Base-by-base conservation (phyloP, 2,797 vertebrate species). In the Orestias chungarensis region DNA sequence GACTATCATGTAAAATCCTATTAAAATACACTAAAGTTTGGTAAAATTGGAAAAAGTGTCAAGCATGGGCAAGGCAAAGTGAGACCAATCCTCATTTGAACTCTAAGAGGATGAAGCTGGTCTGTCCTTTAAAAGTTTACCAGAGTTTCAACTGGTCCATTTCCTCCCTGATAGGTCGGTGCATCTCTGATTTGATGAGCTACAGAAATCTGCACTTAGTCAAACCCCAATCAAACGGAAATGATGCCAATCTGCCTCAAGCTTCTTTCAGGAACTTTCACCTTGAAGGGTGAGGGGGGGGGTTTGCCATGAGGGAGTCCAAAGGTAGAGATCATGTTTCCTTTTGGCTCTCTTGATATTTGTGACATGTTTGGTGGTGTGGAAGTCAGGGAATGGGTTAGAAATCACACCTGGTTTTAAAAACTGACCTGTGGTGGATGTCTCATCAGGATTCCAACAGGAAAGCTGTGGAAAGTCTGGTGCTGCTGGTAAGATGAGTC, bases 401-500 rank as follows among this genome's bases (percentile, higher is more conserved):
- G 70, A 74, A 75, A 71, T 69, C 74, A 76, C 77, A 73, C n/a
- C 40, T 68, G 65, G 79, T 68, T 74, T 65, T 80, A 78, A 88
- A 86, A 66, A 84, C 84, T 90, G 76, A 91, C 86, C 70, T 91
- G 81, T 89, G 85, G 86, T 78, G 83, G 87, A 88, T 94, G 86
- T 94, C 67, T 92, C 86, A 91, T 87, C 91, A 95, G 93, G 92
- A 93, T 72, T 75, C 67, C 90, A 76, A 65, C 93, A 88, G 79
- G 91, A 91, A 69, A 90, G 79, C 83, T 86, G 78, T 17, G 86
- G 91, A 79, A 94, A 90, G 91, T 86, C 92, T 29, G 85, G 88
- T 86, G 91, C 88, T 82, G 92, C 93, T 87, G 93, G 93, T 94
- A 95, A 95, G 93, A 92, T 76, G 12, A 76, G 55, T 72, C 66